A percentile compares a stretch with the other conserved stretches of the same genome.
Evolutionary conservation across 2,888 invertebrate species (phyloP).

Genomic region (Pseudococcus viburni): DNA sequence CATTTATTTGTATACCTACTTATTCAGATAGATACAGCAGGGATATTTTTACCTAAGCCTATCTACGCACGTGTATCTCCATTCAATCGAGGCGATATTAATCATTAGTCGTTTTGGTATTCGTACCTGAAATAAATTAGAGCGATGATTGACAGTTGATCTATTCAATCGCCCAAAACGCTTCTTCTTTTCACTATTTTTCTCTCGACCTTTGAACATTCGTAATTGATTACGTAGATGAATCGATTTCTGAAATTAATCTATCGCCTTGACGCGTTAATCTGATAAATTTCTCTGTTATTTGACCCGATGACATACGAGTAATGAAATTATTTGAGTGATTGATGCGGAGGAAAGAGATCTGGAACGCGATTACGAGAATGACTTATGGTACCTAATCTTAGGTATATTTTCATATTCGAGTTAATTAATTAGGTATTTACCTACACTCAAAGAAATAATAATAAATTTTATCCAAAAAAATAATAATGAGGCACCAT

Average conservation of each 20-base stretch:
- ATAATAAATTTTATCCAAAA: no score
- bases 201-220: background rate
- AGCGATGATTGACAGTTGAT: constrained; percentile 11
- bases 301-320: background rate
- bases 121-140: background rate
- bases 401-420: background rate
- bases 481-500: no score
- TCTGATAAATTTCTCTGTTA: background rate
- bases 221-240: background rate
- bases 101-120: constrained; percentile 6
- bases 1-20: no score
- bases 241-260: background rate
- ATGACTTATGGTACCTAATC: no score
- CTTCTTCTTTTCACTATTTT: background rate
- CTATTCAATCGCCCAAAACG: background rate
- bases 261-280: background rate
- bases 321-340: background rate
- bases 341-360: no score
- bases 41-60: background rate
- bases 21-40: background rate
- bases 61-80: background rate
- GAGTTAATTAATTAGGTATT: no score
- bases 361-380: no score
- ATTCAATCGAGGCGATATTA: background rate
- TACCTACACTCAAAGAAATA: no score